Conservation (phyloP, 1,140 invertebrate genomes). For the Bombus superbus region DNA sequence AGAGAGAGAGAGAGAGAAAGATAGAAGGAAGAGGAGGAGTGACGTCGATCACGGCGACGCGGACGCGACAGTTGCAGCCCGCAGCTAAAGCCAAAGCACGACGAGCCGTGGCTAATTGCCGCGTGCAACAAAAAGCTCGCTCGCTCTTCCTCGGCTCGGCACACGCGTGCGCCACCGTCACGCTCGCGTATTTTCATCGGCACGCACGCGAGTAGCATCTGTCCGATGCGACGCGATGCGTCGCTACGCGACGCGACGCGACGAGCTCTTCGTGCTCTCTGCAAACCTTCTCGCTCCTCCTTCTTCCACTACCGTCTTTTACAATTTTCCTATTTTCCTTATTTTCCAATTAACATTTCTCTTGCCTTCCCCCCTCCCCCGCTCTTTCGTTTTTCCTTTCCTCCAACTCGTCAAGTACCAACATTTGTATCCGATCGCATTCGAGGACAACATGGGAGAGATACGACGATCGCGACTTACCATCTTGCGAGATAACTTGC, state of each 20-base stretch:
- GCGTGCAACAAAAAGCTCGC: slow-evolving; percentile 52
- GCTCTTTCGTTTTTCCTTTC: background rate
- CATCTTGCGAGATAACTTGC: too few relatives aligned
- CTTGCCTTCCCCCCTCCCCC: too few relatives aligned
- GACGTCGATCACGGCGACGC: slow-evolving; percentile 42
- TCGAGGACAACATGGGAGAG: too few relatives aligned
- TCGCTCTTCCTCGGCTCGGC: slow-evolving; percentile 21
- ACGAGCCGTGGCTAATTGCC: slow-evolving; percentile 62
- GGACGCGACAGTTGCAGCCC: slow-evolving; percentile 49
- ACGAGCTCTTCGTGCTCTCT: background rate
- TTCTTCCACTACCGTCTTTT: background rate
- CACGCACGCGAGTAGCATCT: slow-evolving; percentile 52
- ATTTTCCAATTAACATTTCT: background rate
- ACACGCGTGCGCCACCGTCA: slow-evolving; percentile 27
- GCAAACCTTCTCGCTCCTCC: background rate
- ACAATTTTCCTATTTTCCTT: background rate
- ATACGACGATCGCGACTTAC: too few relatives aligned
- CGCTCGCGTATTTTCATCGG: slow-evolving; percentile 44
- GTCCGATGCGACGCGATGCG: slow-evolving; percentile 6
- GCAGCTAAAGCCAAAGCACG: slow-evolving; percentile 49
- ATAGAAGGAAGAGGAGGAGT: background rate
- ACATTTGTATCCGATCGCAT: background rate
- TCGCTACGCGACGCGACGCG: slow-evolving; percentile 8
- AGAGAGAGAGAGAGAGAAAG: background rate
- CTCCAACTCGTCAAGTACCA: background rate